Evolutionary conservation across 2,113 vertebrate genomes (phyloP), one percentile per base, ranked within the genome.

Genomic region (Oenanthe melanoleuca): DNA sequence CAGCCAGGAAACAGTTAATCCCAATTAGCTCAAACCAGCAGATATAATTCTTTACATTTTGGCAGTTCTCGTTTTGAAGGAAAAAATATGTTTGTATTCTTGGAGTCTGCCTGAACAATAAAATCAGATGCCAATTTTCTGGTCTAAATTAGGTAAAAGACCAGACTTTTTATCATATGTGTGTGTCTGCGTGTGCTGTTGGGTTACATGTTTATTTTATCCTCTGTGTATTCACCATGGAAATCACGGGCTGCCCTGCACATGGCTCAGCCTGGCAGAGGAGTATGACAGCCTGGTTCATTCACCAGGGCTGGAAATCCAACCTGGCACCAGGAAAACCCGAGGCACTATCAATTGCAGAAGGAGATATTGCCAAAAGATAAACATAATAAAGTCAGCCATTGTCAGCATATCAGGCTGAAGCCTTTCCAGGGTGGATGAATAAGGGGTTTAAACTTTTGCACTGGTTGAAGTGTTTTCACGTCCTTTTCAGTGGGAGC

Each of bases 41-140:
- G 91, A 94, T 96, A 96, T 44, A 74, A 63, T 94, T 79, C 83
- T 95, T 92, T 81, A n/a, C 95, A 96, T 89, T 97, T 95, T 97
- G 83, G 87, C 79, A 94, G 75, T 91, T 66, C 94, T 95, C 47
- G 0, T 89, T 91, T 67, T 37, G 78, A 95, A 97, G 91, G 80
- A 96, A 96, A 96, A 97, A 97, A 93, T 89, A 95, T 93, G 90
- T 93, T 96, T 97, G 94, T 96, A 72, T 56, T 96, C 95, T 96
- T 96, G 92, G 93, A 96, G 69, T 86, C 80, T 65, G 90, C 22
- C 82, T 86, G 95, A 93, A 96, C 94, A 94, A 96, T 97, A 96
- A 97, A 96, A 97, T 88, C 28, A 1, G 82, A 96, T 93, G 96
- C 95, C 96, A 97, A 96, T 92, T 96, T 96, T 97, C 93, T 97